Percentiles rank a stretch among this genome's conserved stretches.
Evolutionary conservation across 2,888 invertebrate species (phyloP).

Genomic region (Escarpia spicata): DNA sequence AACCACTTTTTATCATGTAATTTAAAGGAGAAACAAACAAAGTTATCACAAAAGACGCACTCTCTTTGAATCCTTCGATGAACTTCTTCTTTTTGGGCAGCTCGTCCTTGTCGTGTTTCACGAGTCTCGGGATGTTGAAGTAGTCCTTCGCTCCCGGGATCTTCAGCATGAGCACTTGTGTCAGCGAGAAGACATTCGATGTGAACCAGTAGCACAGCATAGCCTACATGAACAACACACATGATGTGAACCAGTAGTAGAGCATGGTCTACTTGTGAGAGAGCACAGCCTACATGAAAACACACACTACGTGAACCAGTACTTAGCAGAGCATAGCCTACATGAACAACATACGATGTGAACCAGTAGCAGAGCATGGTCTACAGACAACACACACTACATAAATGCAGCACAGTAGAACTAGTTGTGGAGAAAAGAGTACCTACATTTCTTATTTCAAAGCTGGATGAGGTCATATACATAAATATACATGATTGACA

Average conservation of each 20-base stretch:
- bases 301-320: too few relatives aligned
- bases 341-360: too few relatives aligned
- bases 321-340: too few relatives aligned
- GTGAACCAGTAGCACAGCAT: conserved; percentile 86
- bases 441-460: too few relatives aligned
- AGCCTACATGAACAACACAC: background rate
- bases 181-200: conserved; percentile 84
- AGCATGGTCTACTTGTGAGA: background rate
- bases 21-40: background rate
- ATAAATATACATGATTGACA: too few relatives aligned
- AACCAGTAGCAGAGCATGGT: too few relatives aligned
- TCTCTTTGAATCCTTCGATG: conserved; percentile 80
- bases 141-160: conserved; percentile 78
- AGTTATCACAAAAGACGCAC: conserved; percentile 68
- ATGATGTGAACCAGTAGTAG: conserved; percentile 60
- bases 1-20: background rate
- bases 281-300: too few relatives aligned
- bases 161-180: conserved; percentile 82
- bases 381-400: background rate
- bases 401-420: too few relatives aligned
- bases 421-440: too few relatives aligned
- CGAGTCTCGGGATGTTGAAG: conserved; percentile 78
- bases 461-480: too few relatives aligned
- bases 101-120: conserved; percentile 69
- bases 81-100: conserved; percentile 79